Evolutionary conservation across 1,140 invertebrate species (phyloP), one percentile per base, ranked within the genome.

Genomic region (Ooceraea biroi): DNA sequence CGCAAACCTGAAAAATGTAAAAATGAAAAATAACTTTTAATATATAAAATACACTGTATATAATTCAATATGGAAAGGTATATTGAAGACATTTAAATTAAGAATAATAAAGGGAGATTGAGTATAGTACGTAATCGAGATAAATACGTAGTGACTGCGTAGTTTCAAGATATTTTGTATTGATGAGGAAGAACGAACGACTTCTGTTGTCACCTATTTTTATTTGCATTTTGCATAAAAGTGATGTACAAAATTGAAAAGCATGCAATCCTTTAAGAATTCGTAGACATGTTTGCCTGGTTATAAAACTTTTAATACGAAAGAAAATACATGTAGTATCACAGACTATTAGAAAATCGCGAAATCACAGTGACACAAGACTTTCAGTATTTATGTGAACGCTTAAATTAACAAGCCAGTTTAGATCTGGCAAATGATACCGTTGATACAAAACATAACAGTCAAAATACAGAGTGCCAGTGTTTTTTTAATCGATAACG

Each of bases 311-410:
- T 68, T 73, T 66, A 82, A 88, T 85, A 88, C 71, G 84, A 88
- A 88, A 72, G 77, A 88, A 88, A 88, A 85, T 88, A 88, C 86
- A 88, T 83, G 83, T 89, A 89, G 69, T 89, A 89, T 89, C 88
- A 89, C 88, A 89, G 88, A 88, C 88, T 89, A 73, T 86, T 88
- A 80, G 69, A 89, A 88, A 88, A 82, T 86, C 71, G 76, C 60
- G 84, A 88, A 88, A 89, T 89, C 88, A 89, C 88, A 89, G 88
- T 88, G 88, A 89, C 80, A 84, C 80, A 71, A 88, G 77, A 88
- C 61, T 88, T 86, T 84, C 58, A 58, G 68, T 44, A 76, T 76
- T 61, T 82, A 74, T 82, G 63, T 84, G 82, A 88, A 74, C 82
- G 76, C 86, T 89, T 85, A 88, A 88, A 86, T 84, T 88, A 88